Conservation (phyloP, 2,888 invertebrate species). For the Archaeoteleia sp. region DNA sequence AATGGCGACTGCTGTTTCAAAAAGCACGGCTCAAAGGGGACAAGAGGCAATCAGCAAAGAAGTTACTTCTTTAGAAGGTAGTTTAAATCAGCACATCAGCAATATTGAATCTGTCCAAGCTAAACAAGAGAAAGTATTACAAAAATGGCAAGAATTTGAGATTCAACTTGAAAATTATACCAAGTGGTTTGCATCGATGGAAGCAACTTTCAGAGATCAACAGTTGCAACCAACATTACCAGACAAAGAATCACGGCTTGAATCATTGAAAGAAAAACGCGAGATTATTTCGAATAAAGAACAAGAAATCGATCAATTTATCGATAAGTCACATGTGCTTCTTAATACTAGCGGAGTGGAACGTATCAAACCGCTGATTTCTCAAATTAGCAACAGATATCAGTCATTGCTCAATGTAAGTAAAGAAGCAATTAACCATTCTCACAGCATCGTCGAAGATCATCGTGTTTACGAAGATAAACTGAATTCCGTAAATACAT, state of each 20-base stretch:
- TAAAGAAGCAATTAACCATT: conserved; percentile 90
- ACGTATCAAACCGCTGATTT: conserved; percentile 88
- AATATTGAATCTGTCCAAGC: conserved; percentile 82
- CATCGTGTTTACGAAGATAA: conserved; percentile 87
- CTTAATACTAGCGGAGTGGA: conserved; percentile 90
- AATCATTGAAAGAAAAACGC: conserved; percentile 83
- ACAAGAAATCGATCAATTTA: conserved; percentile 89
- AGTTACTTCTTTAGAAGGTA: conserved; percentile 81
- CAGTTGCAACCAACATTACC: conserved; percentile 86
- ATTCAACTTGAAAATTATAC: conserved; percentile 85
- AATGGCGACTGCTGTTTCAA: conserved; percentile 81
- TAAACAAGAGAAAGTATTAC: conserved; percentile 84
- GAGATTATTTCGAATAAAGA: conserved; percentile 88
- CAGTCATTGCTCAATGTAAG: conserved; percentile 87
- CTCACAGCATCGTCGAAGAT: conserved; percentile 88
- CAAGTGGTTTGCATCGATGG: conserved; percentile 90
- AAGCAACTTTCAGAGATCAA: conserved; percentile 90
- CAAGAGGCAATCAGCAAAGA: conserved; percentile 84
- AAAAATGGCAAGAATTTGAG: conserved; percentile 93
- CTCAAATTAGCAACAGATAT: conserved; percentile 91
- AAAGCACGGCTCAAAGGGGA: conserved; percentile 89
- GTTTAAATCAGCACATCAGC: conserved; percentile 81
- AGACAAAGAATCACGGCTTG: conserved; percentile 87
- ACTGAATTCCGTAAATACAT: conserved; percentile 83
- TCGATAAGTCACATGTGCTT: conserved; percentile 91